phyloP scores from a whole-genome alignment of 2,888 invertebrate species.

The Steinernema hermaphroditum region DNA sequence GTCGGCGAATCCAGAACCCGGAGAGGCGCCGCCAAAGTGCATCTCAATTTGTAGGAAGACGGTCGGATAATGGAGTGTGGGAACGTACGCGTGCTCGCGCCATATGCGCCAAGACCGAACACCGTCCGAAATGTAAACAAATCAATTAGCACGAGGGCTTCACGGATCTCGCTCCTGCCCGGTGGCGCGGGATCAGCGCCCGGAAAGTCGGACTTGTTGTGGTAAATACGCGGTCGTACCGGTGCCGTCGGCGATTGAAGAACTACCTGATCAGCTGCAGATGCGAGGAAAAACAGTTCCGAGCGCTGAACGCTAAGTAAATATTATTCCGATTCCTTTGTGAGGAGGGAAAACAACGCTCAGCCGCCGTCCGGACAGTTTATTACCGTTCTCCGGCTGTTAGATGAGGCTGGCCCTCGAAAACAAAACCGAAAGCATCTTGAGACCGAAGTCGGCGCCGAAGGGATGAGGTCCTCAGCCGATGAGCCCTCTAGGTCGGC shows the following conservation, averaged over 20 bases:
- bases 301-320: constrained; percentile 30
- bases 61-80: constrained; percentile 25
- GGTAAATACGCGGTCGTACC: constrained; percentile 18
- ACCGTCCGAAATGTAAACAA: constrained; percentile 28
- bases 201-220: constrained; percentile 22
- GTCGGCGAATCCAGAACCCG: not conserved
- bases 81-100: constrained; percentile 19
- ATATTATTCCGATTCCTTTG: constrained; percentile 30
- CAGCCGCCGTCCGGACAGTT: not conserved
- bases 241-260: constrained; percentile 24
- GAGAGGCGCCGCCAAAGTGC: constrained; percentile 20
- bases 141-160: not conserved
- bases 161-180: too few species aligned
- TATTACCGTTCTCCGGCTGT: constrained; percentile 29
- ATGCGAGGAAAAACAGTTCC: constrained; percentile 31
- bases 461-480: not conserved
- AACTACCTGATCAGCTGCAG: constrained; percentile 31
- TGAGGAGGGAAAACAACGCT: constrained; percentile 31
- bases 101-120: constrained; percentile 22
- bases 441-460: too few species aligned
- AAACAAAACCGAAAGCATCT: not conserved
- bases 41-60: constrained; percentile 3
- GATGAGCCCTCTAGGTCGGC: not conserved
- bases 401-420: constrained; percentile 10
- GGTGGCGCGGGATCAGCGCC: too few species aligned